Base-by-base conservation (phyloP, 2,797 vertebrate genomes). In the Pangasius djambal region DNA sequence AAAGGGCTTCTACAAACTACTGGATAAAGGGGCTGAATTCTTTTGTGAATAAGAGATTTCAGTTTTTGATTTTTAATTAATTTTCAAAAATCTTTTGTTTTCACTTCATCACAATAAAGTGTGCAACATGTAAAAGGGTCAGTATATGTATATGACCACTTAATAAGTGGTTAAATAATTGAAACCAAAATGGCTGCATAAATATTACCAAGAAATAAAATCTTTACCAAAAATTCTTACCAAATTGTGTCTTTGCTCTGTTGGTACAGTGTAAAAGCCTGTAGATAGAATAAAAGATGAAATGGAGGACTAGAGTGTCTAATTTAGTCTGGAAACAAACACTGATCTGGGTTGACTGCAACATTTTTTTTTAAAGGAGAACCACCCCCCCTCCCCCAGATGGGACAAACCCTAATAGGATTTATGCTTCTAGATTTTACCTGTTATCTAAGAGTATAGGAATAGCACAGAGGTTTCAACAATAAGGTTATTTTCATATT, bases 91-190 rank as follows among this genome's bases (percentile, higher is more conserved):
- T 48, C 44, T 48, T 48, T 48, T 48, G 44, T 48, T 48, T 7
- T 40, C 40, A 40, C 40, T 48, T 48, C 44, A 48, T 48, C 44
- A 48, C 44, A 48, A 48, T 48, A 48, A 48, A 48, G 6, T 48
- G 44, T 48, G 44, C 44, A 7, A 48, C 44, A 48, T 7, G 6
- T 48, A 48, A 48, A 48, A 48, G 44, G 0, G 44, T 48, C 44
- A 0, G 0, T 8, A 48, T 48, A 48, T 48, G 44, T 74, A 86
- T 57, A 57, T 69, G 34, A 52, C 81, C 85, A 65, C 86, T 65
- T 70, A n/a, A 88, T 85, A 78, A 82, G 25, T 55, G 12, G 52
- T 57, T 81, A 48, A 52, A 77, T 84, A 86, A 79, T 20, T 55
- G 22, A 55, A 55, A 61, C 40, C 34, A 85, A 67, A 59, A 86